Base-by-base conservation (phyloP, 2,888 invertebrate genomes). In the Tinea trinotella region DNA sequence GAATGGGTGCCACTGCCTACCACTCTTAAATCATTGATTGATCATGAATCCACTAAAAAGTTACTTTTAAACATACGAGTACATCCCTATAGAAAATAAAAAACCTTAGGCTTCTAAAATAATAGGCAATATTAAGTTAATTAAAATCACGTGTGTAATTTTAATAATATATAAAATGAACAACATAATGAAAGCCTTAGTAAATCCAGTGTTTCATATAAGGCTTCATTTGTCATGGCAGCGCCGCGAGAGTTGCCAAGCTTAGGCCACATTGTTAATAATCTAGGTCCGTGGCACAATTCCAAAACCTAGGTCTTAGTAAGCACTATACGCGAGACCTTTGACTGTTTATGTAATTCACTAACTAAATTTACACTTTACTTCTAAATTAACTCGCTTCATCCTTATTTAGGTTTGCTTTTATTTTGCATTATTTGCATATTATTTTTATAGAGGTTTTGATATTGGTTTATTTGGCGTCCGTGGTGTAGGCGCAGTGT, bases 201-300 rank as follows among this genome's bases (percentile, higher is more conserved):
- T 19, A 48, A 48, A 48, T 50, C 24, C 24, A 12, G 22, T 50
- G 24, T 22, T 50, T 50, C 50, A 50, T 50, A 50, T 50, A 50
- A 50, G 18, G 74, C 78, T 79, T 82, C 81, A 82, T 83, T 83
- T 81, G 81, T 83, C 82, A 80, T 67, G 61, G 63, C 65, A 66
- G 63, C 65, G 65, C 60, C 67, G 68, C 22, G 22, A n/a, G 1
- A 12, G 68, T 68, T 72, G 77, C 76, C 74, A 76, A 73, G 68
- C 66, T 71, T 61, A 66, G 66, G 63, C 69, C 34, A 66, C 65
- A 67, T 72, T 76, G 79, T 76, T 80, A 79, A 81, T 81, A 79
- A 76, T 77, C 73, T 63, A 71, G 65, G 60, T 59, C 64, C 66
- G 65, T 81, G 82, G 82, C 81, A 78, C 59, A 56, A 63, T 64